These are phyloP conservation scores for Epizoanthus scotinus DNA, from an alignment of 92 coral and sea anemone species.

Conservation along the genomic window DNA sequence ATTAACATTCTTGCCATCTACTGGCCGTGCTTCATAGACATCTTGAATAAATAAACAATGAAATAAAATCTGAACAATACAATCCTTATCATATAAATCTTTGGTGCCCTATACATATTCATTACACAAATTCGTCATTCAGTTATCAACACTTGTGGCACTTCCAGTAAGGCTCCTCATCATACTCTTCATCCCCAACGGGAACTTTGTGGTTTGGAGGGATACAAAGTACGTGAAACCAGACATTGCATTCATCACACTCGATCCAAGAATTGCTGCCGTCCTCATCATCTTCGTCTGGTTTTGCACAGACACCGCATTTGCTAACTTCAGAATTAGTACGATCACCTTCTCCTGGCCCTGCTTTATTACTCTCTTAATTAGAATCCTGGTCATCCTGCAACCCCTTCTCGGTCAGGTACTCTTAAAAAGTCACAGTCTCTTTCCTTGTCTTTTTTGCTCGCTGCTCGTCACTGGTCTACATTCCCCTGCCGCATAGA, in stretches of 20 bases:
- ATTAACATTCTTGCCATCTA: constrained; percentile 7
- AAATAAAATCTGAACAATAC: constrained; percentile 26
- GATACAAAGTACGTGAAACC: constrained; percentile 19
- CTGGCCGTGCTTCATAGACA: constrained; percentile 8
- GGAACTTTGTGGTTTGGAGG: constrained; percentile 20
- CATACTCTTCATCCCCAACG: constrained; percentile 16
- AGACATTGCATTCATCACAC: constrained; percentile 16
- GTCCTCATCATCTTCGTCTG: constrained; percentile 7
- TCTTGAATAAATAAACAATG: constrained; percentile 23
- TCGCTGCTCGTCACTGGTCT: too few relatives aligned
- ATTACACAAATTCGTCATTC: constrained; percentile 3
- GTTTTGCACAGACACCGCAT: constrained; percentile 1
- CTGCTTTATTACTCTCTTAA: constrained; percentile 16
- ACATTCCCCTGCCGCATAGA: too few relatives aligned
- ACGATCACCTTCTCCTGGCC: constrained; percentile 38
- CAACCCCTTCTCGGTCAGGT: too few relatives aligned
- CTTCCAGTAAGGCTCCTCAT: constrained; percentile 15
- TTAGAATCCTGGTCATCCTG: too few relatives aligned
- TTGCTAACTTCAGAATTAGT: constrained; percentile 21
- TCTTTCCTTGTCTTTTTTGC: too few relatives aligned
- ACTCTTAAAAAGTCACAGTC: too few relatives aligned
- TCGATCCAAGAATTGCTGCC: constrained; percentile 13
- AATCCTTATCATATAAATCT: constrained; percentile 14
- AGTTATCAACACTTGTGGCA: constrained; percentile 14
- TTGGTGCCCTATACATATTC: constrained; percentile 13